phyloP scores from a whole-genome alignment of 2,113 vertebrate species.

The Panthera tigris region DNA sequence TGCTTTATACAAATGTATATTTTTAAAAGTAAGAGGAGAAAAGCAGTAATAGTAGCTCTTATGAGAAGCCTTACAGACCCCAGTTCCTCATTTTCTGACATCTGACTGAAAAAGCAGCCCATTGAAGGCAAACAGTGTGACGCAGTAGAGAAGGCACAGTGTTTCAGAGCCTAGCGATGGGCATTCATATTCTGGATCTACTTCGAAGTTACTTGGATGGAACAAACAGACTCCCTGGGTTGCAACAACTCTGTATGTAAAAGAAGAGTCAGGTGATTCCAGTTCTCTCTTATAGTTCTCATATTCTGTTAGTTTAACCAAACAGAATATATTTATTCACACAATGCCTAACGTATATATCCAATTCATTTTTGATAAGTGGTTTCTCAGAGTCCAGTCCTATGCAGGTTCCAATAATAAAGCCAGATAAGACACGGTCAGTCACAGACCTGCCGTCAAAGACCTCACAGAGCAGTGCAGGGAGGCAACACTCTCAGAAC shows the following conservation, averaged over 20 bases:
- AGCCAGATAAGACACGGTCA: neutral
- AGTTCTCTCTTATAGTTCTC: neutral
- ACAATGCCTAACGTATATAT: neutral
- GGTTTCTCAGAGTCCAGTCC: neutral
- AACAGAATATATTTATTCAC: neutral
- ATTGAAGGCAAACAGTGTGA: neutral
- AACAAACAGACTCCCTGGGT: neutral
- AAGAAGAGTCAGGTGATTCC: neutral
- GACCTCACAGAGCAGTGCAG: rapidly evolving
- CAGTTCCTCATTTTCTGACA: neutral
- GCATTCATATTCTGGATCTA: neutral
- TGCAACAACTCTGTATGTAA: neutral
- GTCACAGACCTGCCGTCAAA: neutral
- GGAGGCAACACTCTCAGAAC: neutral
- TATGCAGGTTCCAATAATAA: neutral
- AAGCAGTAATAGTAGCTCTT: neutral
- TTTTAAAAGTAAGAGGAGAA: conserved; percentile 7
- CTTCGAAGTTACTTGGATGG: neutral
- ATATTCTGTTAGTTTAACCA: neutral
- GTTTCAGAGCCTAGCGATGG: neutral
- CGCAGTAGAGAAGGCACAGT: rapidly evolving
- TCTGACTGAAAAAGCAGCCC: neutral
- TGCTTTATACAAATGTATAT: conserved; percentile 20
- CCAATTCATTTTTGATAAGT: neutral
- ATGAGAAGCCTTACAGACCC: neutral